Conservation (phyloP, 2,113 vertebrate species). For the Podarcis raffonei region DNA sequence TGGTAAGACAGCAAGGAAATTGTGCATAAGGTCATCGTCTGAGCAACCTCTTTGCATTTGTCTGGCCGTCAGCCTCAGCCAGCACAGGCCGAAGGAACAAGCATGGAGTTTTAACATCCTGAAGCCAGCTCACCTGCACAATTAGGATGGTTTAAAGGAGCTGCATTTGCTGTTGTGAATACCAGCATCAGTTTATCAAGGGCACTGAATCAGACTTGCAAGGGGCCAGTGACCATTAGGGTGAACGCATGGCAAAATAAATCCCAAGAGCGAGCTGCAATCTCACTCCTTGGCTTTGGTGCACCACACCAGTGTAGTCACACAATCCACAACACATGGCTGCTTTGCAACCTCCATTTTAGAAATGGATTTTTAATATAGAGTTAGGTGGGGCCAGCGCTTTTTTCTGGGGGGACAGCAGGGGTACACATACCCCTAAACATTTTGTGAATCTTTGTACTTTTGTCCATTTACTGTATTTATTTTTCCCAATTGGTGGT, state of each 20-base stretch:
- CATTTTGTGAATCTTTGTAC: too few relatives aligned
- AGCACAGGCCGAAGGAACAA: too few relatives aligned
- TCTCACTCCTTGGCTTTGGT: neutral
- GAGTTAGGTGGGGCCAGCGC: too few relatives aligned
- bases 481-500: too few relatives aligned
- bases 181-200: neutral
- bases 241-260: neutral
- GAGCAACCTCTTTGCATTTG: too few relatives aligned
- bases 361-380: too few relatives aligned
- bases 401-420: too few relatives aligned
- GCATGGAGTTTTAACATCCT: neutral
- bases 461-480: too few relatives aligned
- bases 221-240: neutral
- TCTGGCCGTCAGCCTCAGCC: neutral
- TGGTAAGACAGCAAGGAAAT: neutral
- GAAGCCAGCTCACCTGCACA: neutral
- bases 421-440: too few relatives aligned
- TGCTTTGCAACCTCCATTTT: neutral
- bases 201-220: too few relatives aligned
- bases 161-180: neutral
- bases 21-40: neutral
- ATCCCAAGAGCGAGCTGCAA: neutral
- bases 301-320: neutral
- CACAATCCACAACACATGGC: neutral
- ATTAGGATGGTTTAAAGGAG: neutral